These are phyloP conservation scores for Chondrilla cf. caribensis DNA, from an alignment of 37 sponge, comb jelly and placozoan genomes.

Conservation along the genomic window DNA sequence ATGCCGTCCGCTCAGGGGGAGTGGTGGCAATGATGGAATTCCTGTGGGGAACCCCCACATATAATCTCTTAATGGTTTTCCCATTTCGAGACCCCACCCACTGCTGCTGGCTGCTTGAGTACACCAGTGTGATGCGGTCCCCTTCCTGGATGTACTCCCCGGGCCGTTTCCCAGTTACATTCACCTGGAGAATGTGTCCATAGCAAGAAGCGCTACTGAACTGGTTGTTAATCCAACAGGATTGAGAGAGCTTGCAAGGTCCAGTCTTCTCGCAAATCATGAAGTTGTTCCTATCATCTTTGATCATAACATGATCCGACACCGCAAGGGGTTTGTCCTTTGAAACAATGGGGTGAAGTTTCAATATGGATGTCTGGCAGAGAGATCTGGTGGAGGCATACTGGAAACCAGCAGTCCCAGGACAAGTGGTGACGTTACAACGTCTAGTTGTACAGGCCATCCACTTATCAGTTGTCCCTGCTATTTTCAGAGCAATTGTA, in stretches of 20 bases:
- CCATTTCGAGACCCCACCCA: background rate
- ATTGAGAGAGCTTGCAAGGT: background rate
- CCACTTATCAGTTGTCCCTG: background rate
- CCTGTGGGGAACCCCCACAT: too few species aligned
- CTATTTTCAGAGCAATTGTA: conserved; percentile 8
- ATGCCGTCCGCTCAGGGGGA: too few species aligned
- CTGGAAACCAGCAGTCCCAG: background rate
- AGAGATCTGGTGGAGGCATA: background rate
- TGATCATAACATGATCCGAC: background rate
- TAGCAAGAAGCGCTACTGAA: background rate
- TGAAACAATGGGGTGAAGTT: background rate
- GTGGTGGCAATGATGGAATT: too few species aligned
- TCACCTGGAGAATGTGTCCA: background rate
- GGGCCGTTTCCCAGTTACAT: background rate
- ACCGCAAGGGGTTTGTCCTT: background rate
- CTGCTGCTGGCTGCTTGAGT: background rate
- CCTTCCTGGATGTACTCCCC: conserved; percentile 6
- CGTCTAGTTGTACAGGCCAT: background rate
- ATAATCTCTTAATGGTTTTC: too few species aligned
- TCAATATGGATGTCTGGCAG: background rate
- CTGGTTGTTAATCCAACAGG: background rate
- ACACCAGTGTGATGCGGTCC: background rate
- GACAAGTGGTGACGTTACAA: conserved; percentile 3
- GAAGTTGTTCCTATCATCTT: background rate
- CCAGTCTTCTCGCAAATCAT: background rate